Conservation (phyloP, 2,797 vertebrate genomes). For the Poliocrania exsul region DNA sequence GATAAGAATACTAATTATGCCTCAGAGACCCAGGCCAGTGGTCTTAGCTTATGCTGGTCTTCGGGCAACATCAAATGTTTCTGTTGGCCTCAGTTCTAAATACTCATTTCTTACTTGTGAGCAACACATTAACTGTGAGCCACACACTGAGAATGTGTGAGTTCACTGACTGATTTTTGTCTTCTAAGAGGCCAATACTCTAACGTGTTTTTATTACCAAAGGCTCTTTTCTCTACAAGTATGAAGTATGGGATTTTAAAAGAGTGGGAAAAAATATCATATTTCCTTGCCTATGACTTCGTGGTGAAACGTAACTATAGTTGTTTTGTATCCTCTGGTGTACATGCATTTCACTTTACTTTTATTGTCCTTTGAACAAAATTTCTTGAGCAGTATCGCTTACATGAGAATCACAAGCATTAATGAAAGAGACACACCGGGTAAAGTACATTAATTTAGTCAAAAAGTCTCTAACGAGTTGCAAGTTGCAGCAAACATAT, state of each 20-base stretch:
- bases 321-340: not conserved
- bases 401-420: not conserved
- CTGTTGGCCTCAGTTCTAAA: not conserved
- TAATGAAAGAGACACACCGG: not conserved
- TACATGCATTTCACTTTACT: not conserved
- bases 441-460: not conserved
- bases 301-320: not conserved
- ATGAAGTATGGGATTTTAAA: not conserved
- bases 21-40: not conserved
- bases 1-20: not conserved
- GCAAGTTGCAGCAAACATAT: not conserved
- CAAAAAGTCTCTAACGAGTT: not conserved
- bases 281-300: not conserved
- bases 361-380: not conserved
- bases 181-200: not conserved
- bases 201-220: not conserved
- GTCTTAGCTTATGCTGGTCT: not conserved
- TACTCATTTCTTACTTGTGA: not conserved
- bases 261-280: not conserved
- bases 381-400: not conserved
- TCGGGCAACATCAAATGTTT: not conserved
- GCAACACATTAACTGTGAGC: not conserved
- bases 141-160: not conserved
- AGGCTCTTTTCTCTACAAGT: not conserved
- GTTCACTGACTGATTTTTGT: not conserved